A percentile compares a stretch with the other conserved stretches of the same genome.
Evolutionary conservation across 2,888 invertebrate species (phyloP).

Genomic region (Herminia tarsipennalis): DNA sequence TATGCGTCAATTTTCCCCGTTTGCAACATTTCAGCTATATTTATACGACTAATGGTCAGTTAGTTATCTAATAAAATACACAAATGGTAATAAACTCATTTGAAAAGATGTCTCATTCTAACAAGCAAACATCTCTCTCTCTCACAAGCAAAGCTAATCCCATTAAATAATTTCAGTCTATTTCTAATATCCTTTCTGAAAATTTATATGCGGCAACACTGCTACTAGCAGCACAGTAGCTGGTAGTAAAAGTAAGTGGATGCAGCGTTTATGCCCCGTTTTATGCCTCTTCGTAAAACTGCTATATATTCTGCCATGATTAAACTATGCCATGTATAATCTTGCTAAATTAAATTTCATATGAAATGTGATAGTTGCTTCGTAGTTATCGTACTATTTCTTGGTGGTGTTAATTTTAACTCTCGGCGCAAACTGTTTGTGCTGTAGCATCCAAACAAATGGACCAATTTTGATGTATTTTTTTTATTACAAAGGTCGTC

Average conservation of each 20-base stretch:
- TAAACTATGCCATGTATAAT: slow-evolving; percentile 63
- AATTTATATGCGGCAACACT: slow-evolving; percentile 37
- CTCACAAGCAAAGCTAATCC: not conserved
- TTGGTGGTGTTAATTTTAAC: slow-evolving; percentile 57
- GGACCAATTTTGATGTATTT: too few species aligned
- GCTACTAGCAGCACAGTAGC: slow-evolving; percentile 41
- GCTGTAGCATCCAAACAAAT: too few species aligned
- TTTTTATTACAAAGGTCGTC: too few species aligned
- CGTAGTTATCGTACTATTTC: slow-evolving; percentile 52
- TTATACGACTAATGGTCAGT: too few species aligned
- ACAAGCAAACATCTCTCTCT: too few species aligned
- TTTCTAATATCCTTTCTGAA: slow-evolving; percentile 6
- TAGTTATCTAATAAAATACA: too few species aligned
- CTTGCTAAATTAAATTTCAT: slow-evolving; percentile 67
- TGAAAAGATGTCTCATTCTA: too few species aligned
- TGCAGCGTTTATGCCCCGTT: slow-evolving; percentile 55
- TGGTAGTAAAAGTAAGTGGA: slow-evolving; percentile 73
- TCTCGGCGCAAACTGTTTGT: too few species aligned
- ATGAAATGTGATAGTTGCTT: slow-evolving; percentile 42
- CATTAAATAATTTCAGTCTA: not conserved
- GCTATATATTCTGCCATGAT: slow-evolving; percentile 53
- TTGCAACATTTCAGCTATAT: too few species aligned
- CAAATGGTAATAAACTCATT: too few species aligned
- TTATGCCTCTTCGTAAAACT: slow-evolving; percentile 71
- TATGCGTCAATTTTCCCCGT: too few species aligned